Evolutionary conservation across 2,797 vertebrate species (phyloP).

Genomic region (Pogoniulus pusillus): DNA sequence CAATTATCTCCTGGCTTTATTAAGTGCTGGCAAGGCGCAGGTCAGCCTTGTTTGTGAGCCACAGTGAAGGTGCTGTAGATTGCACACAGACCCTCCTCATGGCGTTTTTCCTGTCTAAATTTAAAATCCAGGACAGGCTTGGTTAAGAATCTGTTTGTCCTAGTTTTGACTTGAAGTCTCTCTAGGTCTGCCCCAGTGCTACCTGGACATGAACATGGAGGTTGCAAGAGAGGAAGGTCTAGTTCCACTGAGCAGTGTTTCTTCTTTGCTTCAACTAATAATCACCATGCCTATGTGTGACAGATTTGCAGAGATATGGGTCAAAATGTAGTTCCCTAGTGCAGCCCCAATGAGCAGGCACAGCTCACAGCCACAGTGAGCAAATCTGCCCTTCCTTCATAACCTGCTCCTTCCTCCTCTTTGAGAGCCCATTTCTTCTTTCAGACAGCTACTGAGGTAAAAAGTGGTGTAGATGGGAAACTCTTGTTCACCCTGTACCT

Average conservation of each 20-base stretch:
- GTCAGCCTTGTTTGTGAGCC: not conserved
- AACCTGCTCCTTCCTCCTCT: not conserved
- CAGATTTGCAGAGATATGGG: not conserved
- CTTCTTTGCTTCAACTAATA: rapidly evolving
- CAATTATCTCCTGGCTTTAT: slow-evolving; percentile 49
- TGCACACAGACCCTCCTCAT: not conserved
- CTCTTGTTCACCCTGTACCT: not conserved
- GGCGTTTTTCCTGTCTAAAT: not conserved
- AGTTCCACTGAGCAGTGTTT: not conserved
- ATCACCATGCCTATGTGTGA: rapidly evolving
- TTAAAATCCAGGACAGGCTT: not conserved
- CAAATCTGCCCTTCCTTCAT: not conserved
- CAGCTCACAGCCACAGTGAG: rapidly evolving
- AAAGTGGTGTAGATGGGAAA: rapidly evolving
- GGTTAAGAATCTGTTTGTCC: not conserved
- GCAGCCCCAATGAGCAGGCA: rapidly evolving
- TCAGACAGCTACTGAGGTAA: not conserved
- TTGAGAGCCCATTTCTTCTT: not conserved
- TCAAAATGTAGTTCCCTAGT: not conserved
- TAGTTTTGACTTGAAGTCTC: not conserved
- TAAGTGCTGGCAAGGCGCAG: slow-evolving; percentile 52
- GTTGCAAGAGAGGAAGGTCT: not conserved
- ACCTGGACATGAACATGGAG: rapidly evolving
- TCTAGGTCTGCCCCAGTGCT: rapidly evolving
- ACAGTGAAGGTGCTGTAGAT: not conserved